Conservation (phyloP, 2,888 invertebrate genomes). For the Dione juno region DNA sequence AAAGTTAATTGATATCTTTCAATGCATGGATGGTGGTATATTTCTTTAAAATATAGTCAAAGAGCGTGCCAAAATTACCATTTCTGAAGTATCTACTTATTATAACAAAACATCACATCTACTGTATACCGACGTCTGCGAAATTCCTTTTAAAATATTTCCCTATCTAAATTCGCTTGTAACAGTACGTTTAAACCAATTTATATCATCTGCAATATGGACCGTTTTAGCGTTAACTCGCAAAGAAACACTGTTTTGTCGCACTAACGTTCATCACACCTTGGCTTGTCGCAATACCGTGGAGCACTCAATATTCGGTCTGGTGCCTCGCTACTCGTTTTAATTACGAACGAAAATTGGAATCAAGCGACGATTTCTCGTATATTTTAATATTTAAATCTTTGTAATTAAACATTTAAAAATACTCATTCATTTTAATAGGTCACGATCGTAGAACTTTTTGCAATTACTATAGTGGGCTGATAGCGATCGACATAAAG, state of each 20-base stretch:
- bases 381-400: conserved; percentile 38
- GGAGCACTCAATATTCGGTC: conserved; percentile 29
- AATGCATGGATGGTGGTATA: too few species aligned
- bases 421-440: conserved; percentile 31
- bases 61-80: too few species aligned
- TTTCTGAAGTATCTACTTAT: too few species aligned
- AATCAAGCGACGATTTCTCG: conserved; percentile 32
- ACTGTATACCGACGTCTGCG: too few species aligned
- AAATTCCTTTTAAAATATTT: neutral
- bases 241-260: conserved; percentile 22
- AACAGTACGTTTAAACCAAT: conserved; percentile 5
- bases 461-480: neutral
- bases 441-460: conserved; percentile 3
- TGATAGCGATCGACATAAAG: neutral
- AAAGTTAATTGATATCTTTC: too few species aligned
- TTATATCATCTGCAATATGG: neutral
- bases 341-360: conserved; percentile 37
- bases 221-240: conserved; percentile 12
- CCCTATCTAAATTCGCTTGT: neutral
- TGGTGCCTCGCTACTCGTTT: conserved; percentile 29
- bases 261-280: conserved; percentile 29
- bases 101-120: too few species aligned
- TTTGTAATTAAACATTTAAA: conserved; percentile 35
- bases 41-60: too few species aligned
- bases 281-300: conserved; percentile 30